phyloP scores from a whole-genome alignment of 2,888 invertebrate species.

The Aplocera efformata region DNA sequence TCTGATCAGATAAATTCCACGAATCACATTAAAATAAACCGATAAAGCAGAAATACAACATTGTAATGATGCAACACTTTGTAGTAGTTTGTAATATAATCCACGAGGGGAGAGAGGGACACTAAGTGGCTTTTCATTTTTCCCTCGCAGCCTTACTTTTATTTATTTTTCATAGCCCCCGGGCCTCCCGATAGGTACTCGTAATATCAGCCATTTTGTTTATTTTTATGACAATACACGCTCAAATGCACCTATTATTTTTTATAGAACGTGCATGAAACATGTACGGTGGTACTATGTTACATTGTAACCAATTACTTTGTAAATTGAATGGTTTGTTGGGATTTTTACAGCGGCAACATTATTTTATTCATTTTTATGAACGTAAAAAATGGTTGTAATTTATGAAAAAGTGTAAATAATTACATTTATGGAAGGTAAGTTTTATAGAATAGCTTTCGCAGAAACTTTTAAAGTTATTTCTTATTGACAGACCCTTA shows the following conservation, averaged over 20 bases:
- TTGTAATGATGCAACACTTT: conserved; percentile 12
- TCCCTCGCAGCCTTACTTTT: conserved; percentile 57
- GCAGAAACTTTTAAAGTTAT: no score
- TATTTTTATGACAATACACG: conserved; percentile 67
- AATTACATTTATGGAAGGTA: no score
- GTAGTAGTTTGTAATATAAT: conserved; percentile 41
- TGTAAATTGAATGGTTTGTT: conserved; percentile 31
- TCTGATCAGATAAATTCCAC: no score
- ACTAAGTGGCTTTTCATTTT: conserved; percentile 72
- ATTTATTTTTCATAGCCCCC: conserved; percentile 76
- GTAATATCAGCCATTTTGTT: conserved; percentile 65
- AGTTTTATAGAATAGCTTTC: no score
- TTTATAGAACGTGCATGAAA: conserved; percentile 55
- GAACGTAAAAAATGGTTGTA: conserved; percentile 6
- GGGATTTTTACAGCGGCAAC: conserved; percentile 16
- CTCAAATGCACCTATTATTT: conserved; percentile 64
- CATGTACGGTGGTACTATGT: conserved; percentile 28
- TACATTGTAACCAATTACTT: conserved; percentile 28
- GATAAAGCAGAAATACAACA: conserved; percentile 1
- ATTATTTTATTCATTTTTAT: conserved; percentile 21
- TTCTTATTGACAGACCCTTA: no score
- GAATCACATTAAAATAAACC: no score
- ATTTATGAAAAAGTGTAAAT: not conserved
- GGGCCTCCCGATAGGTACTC: conserved; percentile 54
- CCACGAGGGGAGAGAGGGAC: conserved; percentile 59